phyloP scores from a whole-genome alignment of 2,113 vertebrate genomes.

The Miniopterus natalensis region DNA sequence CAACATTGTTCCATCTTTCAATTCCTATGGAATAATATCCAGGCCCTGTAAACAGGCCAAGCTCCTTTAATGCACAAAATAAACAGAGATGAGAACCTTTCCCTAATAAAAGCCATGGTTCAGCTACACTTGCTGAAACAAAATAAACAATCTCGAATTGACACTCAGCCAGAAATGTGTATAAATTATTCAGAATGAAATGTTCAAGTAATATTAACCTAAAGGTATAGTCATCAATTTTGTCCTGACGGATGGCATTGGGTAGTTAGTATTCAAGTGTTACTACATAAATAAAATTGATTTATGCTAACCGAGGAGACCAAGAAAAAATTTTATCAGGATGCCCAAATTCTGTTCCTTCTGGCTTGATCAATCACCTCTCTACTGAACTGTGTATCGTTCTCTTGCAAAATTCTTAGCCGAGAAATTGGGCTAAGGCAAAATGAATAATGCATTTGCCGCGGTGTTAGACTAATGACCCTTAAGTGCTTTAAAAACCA shows the following conservation, averaged over 20 bases:
- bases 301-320: conserved; percentile 84
- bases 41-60: background rate
- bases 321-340: conserved; percentile 82
- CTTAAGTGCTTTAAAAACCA: conserved; percentile 86
- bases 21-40: background rate
- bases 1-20: background rate
- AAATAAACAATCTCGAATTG: conserved; percentile 71
- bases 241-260: conserved; percentile 73
- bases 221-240: conserved; percentile 81
- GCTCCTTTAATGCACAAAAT: conserved; percentile 42
- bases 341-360: conserved; percentile 84
- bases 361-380: conserved; percentile 87
- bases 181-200: conserved; percentile 87
- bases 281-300: conserved; percentile 88
- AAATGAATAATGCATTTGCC: conserved; percentile 89
- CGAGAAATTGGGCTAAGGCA: conserved; percentile 81
- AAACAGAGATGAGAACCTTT: background rate
- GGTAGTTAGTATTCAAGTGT: conserved; percentile 86
- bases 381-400: conserved; percentile 80
- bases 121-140: conserved; percentile 35
- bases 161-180: conserved; percentile 62
- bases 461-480: conserved; percentile 86
- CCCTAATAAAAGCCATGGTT: background rate
- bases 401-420: conserved; percentile 82
- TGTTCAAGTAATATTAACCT: conserved; percentile 84